These are phyloP conservation scores for Macquaria ambigua DNA, from an alignment of 2,113 vertebrate species.

Conservation along the genomic window DNA sequence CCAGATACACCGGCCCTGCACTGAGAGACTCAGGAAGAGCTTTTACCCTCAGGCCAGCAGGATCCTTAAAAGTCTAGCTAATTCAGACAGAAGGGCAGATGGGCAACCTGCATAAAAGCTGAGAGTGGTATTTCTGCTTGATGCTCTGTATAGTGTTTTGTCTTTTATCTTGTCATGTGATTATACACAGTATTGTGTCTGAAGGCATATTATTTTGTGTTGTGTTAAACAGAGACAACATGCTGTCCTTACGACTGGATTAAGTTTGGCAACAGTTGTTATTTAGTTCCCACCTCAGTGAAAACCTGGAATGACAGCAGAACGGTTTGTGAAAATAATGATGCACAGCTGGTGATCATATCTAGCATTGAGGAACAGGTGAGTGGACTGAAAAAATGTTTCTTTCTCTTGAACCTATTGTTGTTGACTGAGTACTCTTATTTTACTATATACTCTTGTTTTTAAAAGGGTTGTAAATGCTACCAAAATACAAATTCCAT, in stretches of 20 bases:
- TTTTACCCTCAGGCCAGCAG: not conserved
- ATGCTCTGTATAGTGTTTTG: not conserved
- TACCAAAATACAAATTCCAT: not conserved
- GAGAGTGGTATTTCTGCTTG: not conserved
- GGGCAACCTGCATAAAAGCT: not conserved
- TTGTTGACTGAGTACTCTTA: not conserved
- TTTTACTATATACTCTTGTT: not conserved
- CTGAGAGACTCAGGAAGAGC: not conserved
- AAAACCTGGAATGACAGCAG: not conserved
- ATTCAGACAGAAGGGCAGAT: not conserved
- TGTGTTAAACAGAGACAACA: not conserved
- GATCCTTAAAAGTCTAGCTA: not conserved
- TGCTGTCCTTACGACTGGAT: not conserved
- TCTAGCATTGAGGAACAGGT: not conserved
- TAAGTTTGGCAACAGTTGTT: not conserved
- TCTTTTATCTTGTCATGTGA: not conserved
- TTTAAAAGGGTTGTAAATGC: not conserved
- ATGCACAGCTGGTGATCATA: slow-evolving; percentile 15
- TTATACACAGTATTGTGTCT: not conserved
- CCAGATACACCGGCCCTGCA: too few relatives aligned
- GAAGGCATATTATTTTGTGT: not conserved
- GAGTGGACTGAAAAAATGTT: not conserved
- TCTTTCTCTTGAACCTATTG: not conserved
- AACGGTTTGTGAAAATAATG: fast-evolving
- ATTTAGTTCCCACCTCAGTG: fast-evolving